A percentile compares a stretch with the other conserved stretches of the same genome.
These are phyloP conservation scores for Hyperoplus lanceolatus DNA, from an alignment of 2,797 vertebrate species.

Conservation along the genomic window DNA sequence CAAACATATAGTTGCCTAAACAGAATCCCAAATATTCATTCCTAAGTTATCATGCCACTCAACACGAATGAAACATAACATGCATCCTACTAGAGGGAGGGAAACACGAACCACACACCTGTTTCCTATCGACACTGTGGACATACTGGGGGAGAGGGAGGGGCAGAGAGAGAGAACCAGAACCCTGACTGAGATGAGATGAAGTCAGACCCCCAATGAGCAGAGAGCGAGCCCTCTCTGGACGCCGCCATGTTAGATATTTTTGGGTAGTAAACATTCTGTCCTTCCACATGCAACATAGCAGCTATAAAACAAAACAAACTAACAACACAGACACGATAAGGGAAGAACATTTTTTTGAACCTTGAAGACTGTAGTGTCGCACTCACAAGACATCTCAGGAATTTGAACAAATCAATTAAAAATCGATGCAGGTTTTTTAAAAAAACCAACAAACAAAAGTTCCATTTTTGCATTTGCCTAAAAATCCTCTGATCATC, in stretches of 20 bases:
- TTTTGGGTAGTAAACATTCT: slow-evolving; percentile 70
- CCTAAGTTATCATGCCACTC: slow-evolving; percentile 74
- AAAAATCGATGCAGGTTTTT: slow-evolving; percentile 63
- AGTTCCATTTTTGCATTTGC: slow-evolving; percentile 68
- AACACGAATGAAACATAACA: slow-evolving; percentile 75
- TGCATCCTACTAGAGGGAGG: slow-evolving; percentile 66
- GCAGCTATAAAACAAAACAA: slow-evolving; percentile 68
- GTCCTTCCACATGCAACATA: slow-evolving; percentile 73
- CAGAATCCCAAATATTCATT: slow-evolving; percentile 69
- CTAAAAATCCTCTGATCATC: slow-evolving; percentile 64
- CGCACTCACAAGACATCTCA: slow-evolving; percentile 70
- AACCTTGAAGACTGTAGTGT: slow-evolving; percentile 69
- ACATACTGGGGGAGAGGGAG: slow-evolving; percentile 23
- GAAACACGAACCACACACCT: slow-evolving; percentile 46
- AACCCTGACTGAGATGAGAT: slow-evolving; percentile 61
- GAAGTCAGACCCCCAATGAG: slow-evolving; percentile 52
- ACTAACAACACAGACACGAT: slow-evolving; percentile 60
- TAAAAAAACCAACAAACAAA: slow-evolving; percentile 57
- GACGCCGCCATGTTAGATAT: slow-evolving; percentile 31
- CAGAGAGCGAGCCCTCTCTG: slow-evolving; percentile 51
- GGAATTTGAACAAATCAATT: slow-evolving; percentile 58
- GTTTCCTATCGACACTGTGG: slow-evolving; percentile 46
- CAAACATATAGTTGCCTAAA: slow-evolving; percentile 39
- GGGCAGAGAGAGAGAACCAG: slow-evolving; percentile 64
- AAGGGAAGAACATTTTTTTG: slow-evolving; percentile 59